Evolutionary conservation across 2,113 vertebrate genomes (phyloP).

Genomic region (Addax nasomaculatus): DNA sequence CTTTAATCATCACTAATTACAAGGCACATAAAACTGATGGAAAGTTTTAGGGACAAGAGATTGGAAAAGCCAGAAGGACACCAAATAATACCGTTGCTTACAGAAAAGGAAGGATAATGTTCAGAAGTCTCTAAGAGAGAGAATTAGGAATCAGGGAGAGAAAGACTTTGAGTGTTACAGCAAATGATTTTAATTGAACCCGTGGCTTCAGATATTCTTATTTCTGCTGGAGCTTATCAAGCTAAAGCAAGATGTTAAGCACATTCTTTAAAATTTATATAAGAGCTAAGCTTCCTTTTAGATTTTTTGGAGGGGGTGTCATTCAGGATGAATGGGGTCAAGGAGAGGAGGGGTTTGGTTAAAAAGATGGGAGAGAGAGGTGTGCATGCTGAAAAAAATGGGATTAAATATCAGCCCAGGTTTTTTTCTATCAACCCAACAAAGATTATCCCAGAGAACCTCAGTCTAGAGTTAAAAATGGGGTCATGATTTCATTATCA

Average conservation of each 20-base stretch:
- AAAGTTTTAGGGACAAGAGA: constrained; percentile 28
- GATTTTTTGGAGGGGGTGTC: not conserved
- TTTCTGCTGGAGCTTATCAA: not conserved
- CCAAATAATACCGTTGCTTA: not conserved
- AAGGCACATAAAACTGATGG: not conserved
- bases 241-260: constrained; percentile 3
- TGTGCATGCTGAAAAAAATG: not conserved
- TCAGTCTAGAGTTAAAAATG: not conserved
- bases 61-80: not conserved
- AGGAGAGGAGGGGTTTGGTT: not conserved
- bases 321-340: not conserved
- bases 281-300: constrained; percentile 19
- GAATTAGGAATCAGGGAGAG: not conserved
- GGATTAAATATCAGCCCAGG: not conserved
- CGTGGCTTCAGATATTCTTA: not conserved
- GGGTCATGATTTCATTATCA: not conserved
- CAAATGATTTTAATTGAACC: constrained; percentile 12
- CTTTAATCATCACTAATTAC: not conserved
- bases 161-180: not conserved
- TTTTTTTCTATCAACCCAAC: not conserved
- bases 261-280: constrained; percentile 3
- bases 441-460: not conserved
- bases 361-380: not conserved
- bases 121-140: not conserved
- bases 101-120: constrained; percentile 12